phyloP scores from a whole-genome alignment of 2,888 invertebrate species.

The Villa cingulata region DNA sequence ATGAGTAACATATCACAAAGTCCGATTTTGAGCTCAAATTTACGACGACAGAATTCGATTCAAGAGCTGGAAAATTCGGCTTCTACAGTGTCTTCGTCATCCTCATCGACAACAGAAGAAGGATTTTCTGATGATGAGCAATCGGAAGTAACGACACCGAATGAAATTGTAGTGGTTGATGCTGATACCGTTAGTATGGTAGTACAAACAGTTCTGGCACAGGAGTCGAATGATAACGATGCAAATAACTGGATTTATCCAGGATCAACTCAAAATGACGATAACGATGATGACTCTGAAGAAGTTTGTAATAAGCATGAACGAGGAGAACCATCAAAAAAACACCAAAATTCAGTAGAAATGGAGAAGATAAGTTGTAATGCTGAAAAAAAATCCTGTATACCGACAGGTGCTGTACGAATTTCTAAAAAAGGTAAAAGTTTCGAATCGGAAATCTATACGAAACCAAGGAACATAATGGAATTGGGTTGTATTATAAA shows the following conservation, averaged over 20 bases:
- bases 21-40: too few relatives aligned
- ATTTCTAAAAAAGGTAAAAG: conserved; percentile 6
- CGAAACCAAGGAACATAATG: not conserved
- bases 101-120: conserved; percentile 10
- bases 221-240: conserved; percentile 18
- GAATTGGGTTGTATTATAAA: not conserved
- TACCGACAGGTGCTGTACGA: conserved; percentile 7
- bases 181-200: conserved; percentile 45
- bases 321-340: not conserved
- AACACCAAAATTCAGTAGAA: not conserved
- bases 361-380: not conserved
- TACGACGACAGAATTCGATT: not conserved
- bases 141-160: conserved; percentile 19
- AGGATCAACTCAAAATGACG: conserved; percentile 19
- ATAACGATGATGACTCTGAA: not conserved
- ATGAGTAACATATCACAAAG: conserved; percentile 7
- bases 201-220: conserved; percentile 41
- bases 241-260: conserved; percentile 29
- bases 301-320: not conserved
- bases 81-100: conserved; percentile 1
- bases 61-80: conserved; percentile 4
- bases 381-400: not conserved
- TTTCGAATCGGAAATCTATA: conserved; percentile 2
- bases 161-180: conserved; percentile 31
- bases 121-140: conserved; percentile 12